Evolutionary conservation across 1,140 invertebrate species (phyloP).

Genomic region (Drosophila baimaii): DNA sequence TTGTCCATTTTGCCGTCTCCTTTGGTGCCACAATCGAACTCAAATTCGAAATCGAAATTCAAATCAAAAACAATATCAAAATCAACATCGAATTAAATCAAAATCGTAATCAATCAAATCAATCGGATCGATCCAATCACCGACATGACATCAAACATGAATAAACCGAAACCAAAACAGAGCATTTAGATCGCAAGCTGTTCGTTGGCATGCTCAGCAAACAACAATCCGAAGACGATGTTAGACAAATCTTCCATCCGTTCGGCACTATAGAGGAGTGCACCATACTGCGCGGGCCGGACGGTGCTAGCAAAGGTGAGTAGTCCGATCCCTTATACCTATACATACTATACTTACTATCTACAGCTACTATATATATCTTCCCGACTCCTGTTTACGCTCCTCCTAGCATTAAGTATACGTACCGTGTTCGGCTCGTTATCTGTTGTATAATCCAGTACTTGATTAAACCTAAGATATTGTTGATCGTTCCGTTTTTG

Average conservation of each 20-base stretch:
- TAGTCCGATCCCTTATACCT: constrained; percentile 35
- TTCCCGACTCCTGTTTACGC: constrained; percentile 12
- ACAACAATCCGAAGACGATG: constrained; percentile 99
- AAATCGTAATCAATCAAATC: constrained; percentile 46
- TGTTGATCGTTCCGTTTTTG: constrained; percentile 55
- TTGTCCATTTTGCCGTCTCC: constrained; percentile 81
- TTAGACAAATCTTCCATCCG: constrained; percentile 96
- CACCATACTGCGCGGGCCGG: constrained; percentile 98
- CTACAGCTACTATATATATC: constrained; percentile 32
- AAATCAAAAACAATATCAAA: constrained; percentile 15
- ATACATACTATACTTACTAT: constrained; percentile 34
- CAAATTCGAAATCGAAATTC: constrained; percentile 1
- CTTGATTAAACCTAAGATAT: constrained; percentile 20
- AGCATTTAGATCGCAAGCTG: constrained; percentile 95
- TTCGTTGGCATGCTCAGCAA: constrained; percentile 99
- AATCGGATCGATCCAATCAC: constrained; percentile 40
- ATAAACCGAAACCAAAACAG: constrained; percentile 60
- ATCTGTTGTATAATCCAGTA: constrained; percentile 67
- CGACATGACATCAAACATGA: constrained; percentile 43
- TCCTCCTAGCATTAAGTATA: constrained; percentile 52
- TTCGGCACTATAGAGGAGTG: constrained; percentile 99
- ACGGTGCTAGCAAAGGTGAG: constrained; percentile 98
- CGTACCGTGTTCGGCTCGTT: constrained; percentile 75
- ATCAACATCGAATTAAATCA: constrained; percentile 17
- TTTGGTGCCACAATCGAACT: constrained; percentile 64